Conservation (phyloP, 2,888 invertebrate genomes). For the Leptopilina drosophilae region DNA sequence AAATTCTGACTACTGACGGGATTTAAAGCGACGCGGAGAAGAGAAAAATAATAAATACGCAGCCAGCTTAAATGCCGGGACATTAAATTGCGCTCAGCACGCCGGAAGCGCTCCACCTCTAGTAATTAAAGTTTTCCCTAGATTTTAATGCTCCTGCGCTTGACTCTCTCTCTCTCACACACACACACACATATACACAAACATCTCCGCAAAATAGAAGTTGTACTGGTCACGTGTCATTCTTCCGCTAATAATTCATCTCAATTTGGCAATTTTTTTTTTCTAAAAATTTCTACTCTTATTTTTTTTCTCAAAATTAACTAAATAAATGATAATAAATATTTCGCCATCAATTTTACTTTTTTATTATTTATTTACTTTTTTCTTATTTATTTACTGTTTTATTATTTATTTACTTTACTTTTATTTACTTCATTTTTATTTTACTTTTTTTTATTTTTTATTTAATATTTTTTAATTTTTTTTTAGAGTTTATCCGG, state of each 20-base stretch:
- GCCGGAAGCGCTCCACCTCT: conserved; percentile 28
- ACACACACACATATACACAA: no score
- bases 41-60: conserved; percentile 36
- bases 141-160: conserved; percentile 26
- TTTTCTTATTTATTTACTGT: no score
- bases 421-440: no score
- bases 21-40: conserved; percentile 8
- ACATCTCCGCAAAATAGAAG: not conserved
- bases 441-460: no score
- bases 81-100: conserved; percentile 37
- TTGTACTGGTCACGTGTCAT: conserved; percentile 27
- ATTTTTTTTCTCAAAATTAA: no score
- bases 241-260: conserved; percentile 21
- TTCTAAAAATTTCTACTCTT: no score
- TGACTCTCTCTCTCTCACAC: not conserved
- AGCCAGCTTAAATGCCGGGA: conserved; percentile 36
- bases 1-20: conserved; percentile 21
- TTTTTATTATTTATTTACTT: no score
- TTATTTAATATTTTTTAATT: no score
- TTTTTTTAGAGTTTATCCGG: no score
- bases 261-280: conserved; percentile 1
- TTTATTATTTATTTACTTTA: no score
- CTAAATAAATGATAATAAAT: no score
- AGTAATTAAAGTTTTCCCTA: conserved; percentile 38
- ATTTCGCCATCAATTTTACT: no score